Base-by-base conservation (phyloP, 1,140 invertebrate genomes). In the Bactericera cockerelli region DNA sequence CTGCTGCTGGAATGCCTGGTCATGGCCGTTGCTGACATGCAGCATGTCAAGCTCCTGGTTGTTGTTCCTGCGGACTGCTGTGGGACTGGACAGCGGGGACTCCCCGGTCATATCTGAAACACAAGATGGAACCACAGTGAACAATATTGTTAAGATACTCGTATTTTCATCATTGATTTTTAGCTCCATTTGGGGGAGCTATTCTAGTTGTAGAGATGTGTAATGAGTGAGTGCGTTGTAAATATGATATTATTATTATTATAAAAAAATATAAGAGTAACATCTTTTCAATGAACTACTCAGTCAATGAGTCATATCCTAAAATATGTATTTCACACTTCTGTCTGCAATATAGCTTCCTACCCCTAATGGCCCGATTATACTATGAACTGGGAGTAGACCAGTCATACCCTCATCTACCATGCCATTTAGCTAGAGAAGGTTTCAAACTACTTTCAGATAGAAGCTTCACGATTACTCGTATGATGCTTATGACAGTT, bases 41-140 rank as follows among this genome's bases (percentile, higher is more conserved):
- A 60, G 53, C 59, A 26, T 60, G 60, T 49, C 60, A 56, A 31
- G 57, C 59, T 66, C 63, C 56, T 70, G 70, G 57, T 75, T 64
- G 63, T 76, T 75, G 42, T 69, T 67, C 53, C 73, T 68, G 63
- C 73, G 69, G 58, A 73, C 74, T 67, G 77, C 72, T 56, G 74
- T 71, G n/a, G 77, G 77, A 42, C 71, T 74, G 26, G 63, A 65
- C 26, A 76, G 71, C 24, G 77, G 76, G 3, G 76, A 77, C 61
- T 79, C 76, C 54, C 76, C 70, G 55, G 76, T 76, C 72, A 79
- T 78, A 66, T 79, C 77, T 80, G 71, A 59, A 67, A 62, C n/a
- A 56, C 60, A 59, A 11, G 61, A 42, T 36, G 55, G 25, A 25
- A 59, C n/a, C 2, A 56, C 53, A 56, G 28, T 42, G 36, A 19